Conservation (phyloP, 2,113 vertebrate genomes). For the Eretmochelys imbricata region DNA sequence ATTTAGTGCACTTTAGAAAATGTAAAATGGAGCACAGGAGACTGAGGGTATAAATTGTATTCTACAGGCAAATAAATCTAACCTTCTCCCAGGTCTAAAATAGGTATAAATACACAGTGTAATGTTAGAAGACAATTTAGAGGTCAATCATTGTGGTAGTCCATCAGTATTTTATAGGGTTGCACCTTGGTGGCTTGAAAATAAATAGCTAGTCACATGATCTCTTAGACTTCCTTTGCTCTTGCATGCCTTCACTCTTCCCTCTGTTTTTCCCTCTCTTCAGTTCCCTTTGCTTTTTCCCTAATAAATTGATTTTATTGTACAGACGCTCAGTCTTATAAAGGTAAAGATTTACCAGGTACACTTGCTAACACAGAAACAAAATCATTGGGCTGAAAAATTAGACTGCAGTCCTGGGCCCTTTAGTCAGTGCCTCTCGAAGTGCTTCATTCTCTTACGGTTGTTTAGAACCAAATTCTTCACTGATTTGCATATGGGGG, state of each 20-base stretch:
- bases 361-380: not conserved
- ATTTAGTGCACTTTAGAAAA: conserved; percentile 62
- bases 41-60: conserved; percentile 51
- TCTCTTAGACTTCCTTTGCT: not conserved
- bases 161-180: not conserved
- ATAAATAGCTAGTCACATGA: not conserved
- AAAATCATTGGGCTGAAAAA: not conserved
- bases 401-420: not conserved
- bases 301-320: not conserved
- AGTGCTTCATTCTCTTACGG: not conserved
- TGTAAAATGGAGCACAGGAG: conserved; percentile 31
- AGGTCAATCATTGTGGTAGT: not conserved
- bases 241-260: not conserved
- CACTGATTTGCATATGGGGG: rapidly evolving
- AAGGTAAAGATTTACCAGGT: not conserved
- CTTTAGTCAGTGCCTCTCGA: not conserved
- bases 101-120: not conserved
- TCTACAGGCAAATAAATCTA: conserved; percentile 46
- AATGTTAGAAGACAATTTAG: conserved; percentile 13
- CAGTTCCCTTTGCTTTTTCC: not conserved
- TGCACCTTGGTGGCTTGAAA: not conserved
- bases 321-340: not conserved
- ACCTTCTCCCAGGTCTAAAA: conserved; percentile 24
- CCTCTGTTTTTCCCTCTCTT: not conserved
- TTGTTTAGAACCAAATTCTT: not conserved